Conservation (phyloP, 2,797 vertebrate genomes). For the Lepus oiostolus region DNA sequence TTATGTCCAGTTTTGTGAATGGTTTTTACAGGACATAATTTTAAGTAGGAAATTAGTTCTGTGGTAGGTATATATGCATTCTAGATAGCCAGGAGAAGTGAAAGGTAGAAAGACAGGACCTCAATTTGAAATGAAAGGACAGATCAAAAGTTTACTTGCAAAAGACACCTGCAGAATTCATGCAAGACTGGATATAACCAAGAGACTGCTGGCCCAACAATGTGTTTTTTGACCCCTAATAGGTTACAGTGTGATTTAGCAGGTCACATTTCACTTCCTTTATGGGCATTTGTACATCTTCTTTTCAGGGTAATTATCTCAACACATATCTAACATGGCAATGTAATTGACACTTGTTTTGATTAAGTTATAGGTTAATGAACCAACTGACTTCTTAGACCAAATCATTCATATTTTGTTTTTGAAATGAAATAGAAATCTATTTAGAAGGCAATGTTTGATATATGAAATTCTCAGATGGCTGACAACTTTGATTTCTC, state of each 20-base stretch:
- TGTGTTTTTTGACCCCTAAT: constrained; percentile 90
- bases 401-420: constrained; percentile 87
- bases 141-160: constrained; percentile 83
- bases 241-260: constrained; percentile 90
- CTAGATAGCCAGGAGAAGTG: neutral
- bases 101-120: constrained; percentile 54
- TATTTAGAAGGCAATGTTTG: constrained; percentile 80
- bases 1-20: neutral
- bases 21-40: constrained; percentile 55
- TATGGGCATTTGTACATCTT: constrained; percentile 89
- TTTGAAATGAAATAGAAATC: constrained; percentile 81
- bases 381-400: constrained; percentile 86
- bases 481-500: constrained; percentile 82
- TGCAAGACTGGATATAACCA: constrained; percentile 86
- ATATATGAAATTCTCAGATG: constrained; percentile 80
- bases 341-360: constrained; percentile 89
- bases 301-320: constrained; percentile 90
- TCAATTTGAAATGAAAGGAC: constrained; percentile 71
- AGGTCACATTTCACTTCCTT: constrained; percentile 90
- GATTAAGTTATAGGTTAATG: constrained; percentile 88
- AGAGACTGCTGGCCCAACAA: constrained; percentile 87
- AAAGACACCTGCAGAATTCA: constrained; percentile 89
- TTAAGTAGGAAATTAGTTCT: constrained; percentile 58
- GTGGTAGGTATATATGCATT: neutral
- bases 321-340: constrained; percentile 88